Conservation (phyloP, 2,113 vertebrate genomes). For the Engraulis encrasicolus region DNA sequence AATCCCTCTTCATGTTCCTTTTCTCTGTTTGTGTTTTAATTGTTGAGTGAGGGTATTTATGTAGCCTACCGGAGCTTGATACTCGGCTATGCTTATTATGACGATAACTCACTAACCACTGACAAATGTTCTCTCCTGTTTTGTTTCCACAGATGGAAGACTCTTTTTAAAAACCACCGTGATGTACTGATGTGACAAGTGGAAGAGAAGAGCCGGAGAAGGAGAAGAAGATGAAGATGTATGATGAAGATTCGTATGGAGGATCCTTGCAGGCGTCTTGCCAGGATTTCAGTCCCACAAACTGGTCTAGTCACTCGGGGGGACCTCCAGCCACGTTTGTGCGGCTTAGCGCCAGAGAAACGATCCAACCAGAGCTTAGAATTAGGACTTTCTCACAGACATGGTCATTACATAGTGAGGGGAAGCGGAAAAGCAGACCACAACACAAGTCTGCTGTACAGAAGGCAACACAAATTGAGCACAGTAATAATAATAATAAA, state of each 20-base stretch:
- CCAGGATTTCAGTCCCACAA: constrained; percentile 61
- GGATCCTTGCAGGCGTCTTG: constrained; percentile 66
- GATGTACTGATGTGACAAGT: constrained; percentile 89
- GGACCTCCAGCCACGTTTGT: constrained; percentile 59
- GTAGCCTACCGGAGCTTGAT: no score
- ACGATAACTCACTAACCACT: constrained; percentile 50
- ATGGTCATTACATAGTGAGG: constrained; percentile 68
- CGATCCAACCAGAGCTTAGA: constrained; percentile 84
- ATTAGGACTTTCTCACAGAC: constrained; percentile 68
- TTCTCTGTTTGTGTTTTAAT: no score
- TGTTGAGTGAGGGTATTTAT: no score
- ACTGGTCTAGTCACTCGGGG: constrained; percentile 64
- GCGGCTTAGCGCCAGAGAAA: constrained; percentile 68
- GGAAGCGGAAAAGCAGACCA: constrained; percentile 57
- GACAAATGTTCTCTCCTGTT: constrained; percentile 58
- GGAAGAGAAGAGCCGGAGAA: no score
- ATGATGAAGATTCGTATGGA: constrained; percentile 56
- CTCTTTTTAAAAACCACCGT: constrained; percentile 99
- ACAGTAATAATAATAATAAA: constrained; percentile 88
- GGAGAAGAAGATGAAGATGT: constrained; percentile 64
- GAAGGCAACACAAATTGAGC: constrained; percentile 79
- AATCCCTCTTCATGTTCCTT: constrained; percentile 52
- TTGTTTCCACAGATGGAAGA: constrained; percentile 93
- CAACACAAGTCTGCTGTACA: constrained; percentile 62
- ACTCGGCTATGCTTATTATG: no score